Evolutionary conservation across 2,888 invertebrate species (phyloP), one percentile per base, ranked within the genome.

Genomic region (Meiosimyza decipiens): DNA sequence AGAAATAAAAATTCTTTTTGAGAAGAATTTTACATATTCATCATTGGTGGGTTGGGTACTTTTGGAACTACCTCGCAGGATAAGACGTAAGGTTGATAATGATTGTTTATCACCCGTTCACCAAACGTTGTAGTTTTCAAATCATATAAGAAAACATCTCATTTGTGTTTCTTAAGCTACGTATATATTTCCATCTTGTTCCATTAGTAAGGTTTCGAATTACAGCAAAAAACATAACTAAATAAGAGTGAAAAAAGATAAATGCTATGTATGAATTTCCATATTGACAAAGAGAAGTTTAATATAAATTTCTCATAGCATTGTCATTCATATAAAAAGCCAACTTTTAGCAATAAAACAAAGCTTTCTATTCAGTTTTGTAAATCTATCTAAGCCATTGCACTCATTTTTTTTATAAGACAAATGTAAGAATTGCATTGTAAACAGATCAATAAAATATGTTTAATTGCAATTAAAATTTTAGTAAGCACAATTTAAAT

Each of bases 241-340:
- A 40, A 40, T 40, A 6, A 40, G 9, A 40, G 40, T 6, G 6
- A 63, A 63, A 63, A 63, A 16, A 28, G n/a, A 6, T 13, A 18
- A 49, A 50, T 63, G 9, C 16, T 18, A 63, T 12, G 50, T 49
- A 50, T 50, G 50, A 50, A 63, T 63, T 13, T 63, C 49, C 6
- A 66, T 66, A 54, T 69, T 71, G 60, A 59, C 78, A 81, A 78
- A 78, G 80, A 83, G 84, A 85, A 85, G 83, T 85, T 85, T 85
- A 85, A 85, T 85, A 84, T 85, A 85, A 85, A 85, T 84, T 84
- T 85, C 85, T 81, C 81, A 78, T 71, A 80, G 50, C 78, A 47
- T 74, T 71, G 52, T 28, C 33, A 5, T 54, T 57, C 47, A 65
- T 33, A 15, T 16, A 60, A 62, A 52, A 13, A 49, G 22, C 63